phyloP scores from a whole-genome alignment of 2,113 vertebrate species.

The Cyanoliseus patagonus region DNA sequence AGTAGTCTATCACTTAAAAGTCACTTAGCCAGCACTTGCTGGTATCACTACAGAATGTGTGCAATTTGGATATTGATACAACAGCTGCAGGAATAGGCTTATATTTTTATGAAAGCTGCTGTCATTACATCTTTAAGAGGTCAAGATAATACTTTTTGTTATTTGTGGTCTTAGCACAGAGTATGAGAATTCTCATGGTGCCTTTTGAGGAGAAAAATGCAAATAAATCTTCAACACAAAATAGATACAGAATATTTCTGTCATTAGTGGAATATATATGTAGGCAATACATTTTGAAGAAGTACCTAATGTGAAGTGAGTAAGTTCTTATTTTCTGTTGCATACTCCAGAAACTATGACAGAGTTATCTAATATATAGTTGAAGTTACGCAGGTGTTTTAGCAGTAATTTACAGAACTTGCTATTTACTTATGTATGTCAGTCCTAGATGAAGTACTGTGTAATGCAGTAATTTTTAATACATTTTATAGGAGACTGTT shows the following conservation, averaged over 20 bases:
- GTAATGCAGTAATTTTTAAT: neutral
- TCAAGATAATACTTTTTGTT: neutral
- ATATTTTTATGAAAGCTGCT: neutral
- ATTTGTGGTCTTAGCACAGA: neutral
- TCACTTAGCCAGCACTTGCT: neutral
- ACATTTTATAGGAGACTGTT: neutral
- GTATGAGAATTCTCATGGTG: neutral
- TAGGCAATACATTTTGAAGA: neutral
- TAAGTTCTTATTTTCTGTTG: neutral
- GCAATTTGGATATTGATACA: constrained; percentile 5
- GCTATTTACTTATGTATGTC: neutral
- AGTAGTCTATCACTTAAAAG: neutral
- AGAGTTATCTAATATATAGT: neutral
- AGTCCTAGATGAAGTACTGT: neutral
- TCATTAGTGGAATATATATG: neutral
- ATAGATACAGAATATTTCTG: neutral
- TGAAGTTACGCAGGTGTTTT: neutral
- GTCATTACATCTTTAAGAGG: neutral
- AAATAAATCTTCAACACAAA: neutral
- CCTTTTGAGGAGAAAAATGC: neutral
- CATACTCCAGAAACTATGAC: constrained; percentile 31
- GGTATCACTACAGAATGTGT: neutral
- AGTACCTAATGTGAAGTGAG: neutral
- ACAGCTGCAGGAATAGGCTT: neutral
- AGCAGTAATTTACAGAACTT: neutral